Base-by-base conservation (phyloP, 2,113 vertebrate species). In the Himantopus leucocephalus region DNA sequence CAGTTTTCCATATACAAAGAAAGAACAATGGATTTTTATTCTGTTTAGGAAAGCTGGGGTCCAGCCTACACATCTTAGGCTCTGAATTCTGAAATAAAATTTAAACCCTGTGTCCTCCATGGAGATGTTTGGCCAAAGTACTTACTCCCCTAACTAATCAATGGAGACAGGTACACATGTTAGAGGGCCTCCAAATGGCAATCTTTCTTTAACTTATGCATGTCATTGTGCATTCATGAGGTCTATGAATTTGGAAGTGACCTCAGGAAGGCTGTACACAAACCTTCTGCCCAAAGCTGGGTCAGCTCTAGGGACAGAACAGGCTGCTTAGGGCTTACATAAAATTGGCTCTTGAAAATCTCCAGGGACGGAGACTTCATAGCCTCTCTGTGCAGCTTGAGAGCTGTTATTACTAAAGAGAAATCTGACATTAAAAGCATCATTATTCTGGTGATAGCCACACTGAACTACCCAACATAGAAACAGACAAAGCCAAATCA, bases 81-180 rank as follows among this genome's bases (percentile, higher is more conserved):
- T 73, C 23, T 62, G 8, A 39, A n/a, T 68, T 74, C 32, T n/a
- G 41, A 74, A 68, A 43, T 27, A 62, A 68, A 83, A 47, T 63
- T 63, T 35, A 79, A 59, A 34, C n/a, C 45, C 12, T 39, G 3
- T n/a, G 17, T 39, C 21, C 53, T 55, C 62, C 19, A 50, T 19
- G 8, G 32, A 53, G 34, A 23, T 16, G 8, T 48, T 72, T 73
- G 11, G 4, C 30, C 21, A 41, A 71, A 64, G 21, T 82, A 27
- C 19, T 48, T 72, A n/a, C 18, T 72, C 8, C 7, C 5, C 8
- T 55, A 60, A 52, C 7, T n/a, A 39, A n/a, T 41, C 29, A 75
- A 9, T 5, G 6, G 14, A 70, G 15, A 41, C 14, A 32, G 11
- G 34, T 23, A 58, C 18, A 13, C 29, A 41, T 0, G 0, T 37